Evolutionary conservation across 1,140 invertebrate genomes (phyloP), one percentile per base, ranked within the genome.

Genomic region (Trichonephila clavipes): DNA sequence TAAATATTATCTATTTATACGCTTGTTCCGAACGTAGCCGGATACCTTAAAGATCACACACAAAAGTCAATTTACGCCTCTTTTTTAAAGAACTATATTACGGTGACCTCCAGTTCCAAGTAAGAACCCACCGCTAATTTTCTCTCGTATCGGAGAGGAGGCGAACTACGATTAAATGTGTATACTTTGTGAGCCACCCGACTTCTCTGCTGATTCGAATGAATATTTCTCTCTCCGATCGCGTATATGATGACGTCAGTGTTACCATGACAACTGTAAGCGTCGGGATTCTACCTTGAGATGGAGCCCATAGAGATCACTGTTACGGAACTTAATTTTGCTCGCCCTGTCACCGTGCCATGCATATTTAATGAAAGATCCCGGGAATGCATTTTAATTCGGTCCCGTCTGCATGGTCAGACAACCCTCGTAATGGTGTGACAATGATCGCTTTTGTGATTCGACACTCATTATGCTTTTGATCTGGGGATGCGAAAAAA

Each of bases 201-300:
- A 72, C 69, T 12, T 28, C 69, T 72, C 69, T 14, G 16, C 69
- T 72, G 69, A 69, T 88, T 28, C 87, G 24, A 88, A 88, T 88
- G 87, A 88, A 51, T 88, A 88, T 88, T 90, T 90, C 66, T 62
- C 51, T 81, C 51, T 59, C 88, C 58, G 88, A 90, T 77, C 66
- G 88, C 88, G 88, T 81, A 90, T 51, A 72, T 21, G 72, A 91
- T 91, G 89, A 91, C 89, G 89, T 91, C 89, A 91, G 51, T 91
- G 89, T 64, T 62, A 24, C 89, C 89, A 91, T 91, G 89, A 44
- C 89, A 91, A 91, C 89, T 59, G 61, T 44, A 28, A 91, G 89
- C 77, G 72, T 64, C 89, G 59, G 59, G 89, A 82, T 91, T 77
- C 59, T 62, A 82, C 89, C 77, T 91, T 28, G 19, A 19, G 61